These are phyloP conservation scores for Acanthosepion lycidas DNA, from an alignment of 2,888 invertebrate species.

Conservation along the genomic window DNA sequence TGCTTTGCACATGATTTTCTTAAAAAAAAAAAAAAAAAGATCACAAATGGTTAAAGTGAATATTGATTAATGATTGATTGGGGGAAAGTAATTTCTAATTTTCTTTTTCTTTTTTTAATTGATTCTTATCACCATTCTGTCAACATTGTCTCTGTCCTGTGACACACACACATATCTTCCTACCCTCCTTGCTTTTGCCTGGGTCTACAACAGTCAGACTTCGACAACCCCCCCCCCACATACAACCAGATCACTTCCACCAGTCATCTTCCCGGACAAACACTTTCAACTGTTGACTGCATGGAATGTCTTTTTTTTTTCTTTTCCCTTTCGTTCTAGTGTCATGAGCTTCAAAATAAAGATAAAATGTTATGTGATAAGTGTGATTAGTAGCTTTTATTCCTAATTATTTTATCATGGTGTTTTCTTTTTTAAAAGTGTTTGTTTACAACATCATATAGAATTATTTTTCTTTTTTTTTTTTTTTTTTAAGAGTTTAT, in stretches of 20 bases:
- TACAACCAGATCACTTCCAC: neutral
- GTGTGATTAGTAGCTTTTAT: neutral
- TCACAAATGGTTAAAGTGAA: neutral
- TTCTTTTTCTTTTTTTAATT: neutral
- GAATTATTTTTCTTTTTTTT: too few species aligned
- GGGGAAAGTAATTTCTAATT: neutral
- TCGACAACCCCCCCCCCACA: neutral
- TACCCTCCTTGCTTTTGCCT: neutral
- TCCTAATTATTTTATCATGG: neutral
- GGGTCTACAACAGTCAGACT: neutral
- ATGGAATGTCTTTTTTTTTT: neutral
- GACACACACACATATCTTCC: neutral
- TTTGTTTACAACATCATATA: neutral
- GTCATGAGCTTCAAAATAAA: neutral
- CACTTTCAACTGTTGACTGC: neutral
- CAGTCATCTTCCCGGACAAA: neutral
- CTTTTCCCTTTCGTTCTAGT: neutral
- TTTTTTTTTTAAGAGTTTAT: too few species aligned
- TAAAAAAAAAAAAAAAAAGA: neutral
- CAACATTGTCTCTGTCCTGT: neutral
- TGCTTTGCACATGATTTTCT: neutral
- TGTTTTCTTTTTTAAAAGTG: neutral
- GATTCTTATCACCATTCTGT: conserved; percentile 33
- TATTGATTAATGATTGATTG: neutral
- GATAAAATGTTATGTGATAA: neutral